phyloP scores from a whole-genome alignment of 2,113 vertebrate species.

The Brienomyrus longianalis region DNA sequence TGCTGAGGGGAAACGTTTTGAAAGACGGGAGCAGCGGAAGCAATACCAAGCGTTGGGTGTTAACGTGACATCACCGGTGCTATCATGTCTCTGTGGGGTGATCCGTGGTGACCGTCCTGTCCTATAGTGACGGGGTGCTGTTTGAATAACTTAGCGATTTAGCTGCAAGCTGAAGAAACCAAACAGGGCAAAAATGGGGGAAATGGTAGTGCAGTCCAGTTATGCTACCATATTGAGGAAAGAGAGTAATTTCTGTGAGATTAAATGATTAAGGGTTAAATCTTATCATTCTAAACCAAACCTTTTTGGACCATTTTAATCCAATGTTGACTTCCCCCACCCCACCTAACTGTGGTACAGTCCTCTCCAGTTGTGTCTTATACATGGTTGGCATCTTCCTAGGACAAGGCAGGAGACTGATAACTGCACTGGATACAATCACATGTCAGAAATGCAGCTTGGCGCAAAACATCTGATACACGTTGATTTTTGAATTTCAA shows the following conservation, averaged over 20 bases:
- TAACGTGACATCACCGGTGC: background rate
- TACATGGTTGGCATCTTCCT: background rate
- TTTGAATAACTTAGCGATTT: background rate
- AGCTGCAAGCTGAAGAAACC: background rate
- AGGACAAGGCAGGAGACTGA: background rate
- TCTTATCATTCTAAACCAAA: background rate
- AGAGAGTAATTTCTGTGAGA: background rate
- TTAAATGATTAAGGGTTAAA: background rate
- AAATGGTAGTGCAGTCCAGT: background rate
- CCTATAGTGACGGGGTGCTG: background rate
- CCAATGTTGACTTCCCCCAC: background rate
- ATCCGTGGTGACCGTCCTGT: background rate
- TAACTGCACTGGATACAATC: background rate
- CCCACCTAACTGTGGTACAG: background rate
- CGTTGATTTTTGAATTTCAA: background rate
- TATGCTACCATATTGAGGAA: background rate
- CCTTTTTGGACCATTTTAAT: background rate
- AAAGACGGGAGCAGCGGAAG: background rate
- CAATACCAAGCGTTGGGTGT: background rate
- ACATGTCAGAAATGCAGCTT: background rate
- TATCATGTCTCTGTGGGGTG: background rate
- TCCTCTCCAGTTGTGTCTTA: background rate
- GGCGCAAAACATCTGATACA: background rate
- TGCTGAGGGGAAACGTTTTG: background rate
- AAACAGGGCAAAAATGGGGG: background rate